Conservation (phyloP, 2,113 vertebrate genomes). For the Prolemur simus region DNA sequence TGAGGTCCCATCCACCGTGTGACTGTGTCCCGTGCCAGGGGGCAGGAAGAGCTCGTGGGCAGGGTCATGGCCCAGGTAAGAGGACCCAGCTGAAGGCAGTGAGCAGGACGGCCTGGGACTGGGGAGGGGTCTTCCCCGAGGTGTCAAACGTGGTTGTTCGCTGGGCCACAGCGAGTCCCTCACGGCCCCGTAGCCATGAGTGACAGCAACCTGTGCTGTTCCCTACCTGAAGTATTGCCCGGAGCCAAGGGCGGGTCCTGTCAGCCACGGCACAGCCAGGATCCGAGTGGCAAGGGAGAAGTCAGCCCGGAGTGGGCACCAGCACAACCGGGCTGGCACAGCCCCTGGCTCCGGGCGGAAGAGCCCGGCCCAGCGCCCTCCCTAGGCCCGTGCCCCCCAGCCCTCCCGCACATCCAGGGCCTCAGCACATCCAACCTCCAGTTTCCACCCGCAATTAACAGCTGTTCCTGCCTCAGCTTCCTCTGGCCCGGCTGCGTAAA, state of each 20-base stretch:
- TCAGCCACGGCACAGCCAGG: fast-evolving
- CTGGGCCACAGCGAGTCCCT: background rate
- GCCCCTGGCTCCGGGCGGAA: background rate
- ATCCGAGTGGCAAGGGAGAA: background rate
- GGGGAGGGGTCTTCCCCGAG: background rate
- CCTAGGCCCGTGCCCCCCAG: background rate
- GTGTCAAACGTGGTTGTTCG: background rate
- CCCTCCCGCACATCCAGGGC: fast-evolving
- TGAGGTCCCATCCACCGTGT: fast-evolving
- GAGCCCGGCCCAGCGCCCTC: fast-evolving
- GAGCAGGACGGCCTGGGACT: background rate
- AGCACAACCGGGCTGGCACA: too few species aligned
- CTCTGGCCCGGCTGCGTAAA: background rate
- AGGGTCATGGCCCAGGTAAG: background rate
- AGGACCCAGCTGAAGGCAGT: too few species aligned
- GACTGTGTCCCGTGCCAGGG: background rate
- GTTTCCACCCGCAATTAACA: background rate
- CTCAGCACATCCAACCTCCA: background rate
- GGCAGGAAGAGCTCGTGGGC: background rate
- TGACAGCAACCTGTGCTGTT: fast-evolving
- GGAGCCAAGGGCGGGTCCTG: fast-evolving
- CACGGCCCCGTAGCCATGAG: fast-evolving
- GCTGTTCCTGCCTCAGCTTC: background rate
- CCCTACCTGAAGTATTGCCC: background rate
- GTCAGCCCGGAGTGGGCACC: too few species aligned